phyloP scores from a whole-genome alignment of 2,113 vertebrate species.

The Mesoclemmys tuberculata region DNA sequence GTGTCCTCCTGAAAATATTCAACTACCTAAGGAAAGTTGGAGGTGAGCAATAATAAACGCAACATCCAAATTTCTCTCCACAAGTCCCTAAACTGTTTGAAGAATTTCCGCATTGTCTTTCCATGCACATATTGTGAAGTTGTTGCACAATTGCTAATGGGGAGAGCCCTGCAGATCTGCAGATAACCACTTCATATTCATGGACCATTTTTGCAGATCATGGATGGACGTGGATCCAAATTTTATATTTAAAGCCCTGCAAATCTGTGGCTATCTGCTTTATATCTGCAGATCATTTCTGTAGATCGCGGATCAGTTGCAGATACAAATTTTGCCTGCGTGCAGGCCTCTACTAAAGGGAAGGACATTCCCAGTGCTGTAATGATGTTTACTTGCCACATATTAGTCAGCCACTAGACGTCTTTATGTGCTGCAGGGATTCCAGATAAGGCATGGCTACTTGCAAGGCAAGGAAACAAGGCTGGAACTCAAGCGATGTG shows the following conservation, averaged over 20 bases:
- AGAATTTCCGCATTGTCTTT: neutral
- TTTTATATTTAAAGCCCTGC: too few species aligned
- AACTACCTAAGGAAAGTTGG: neutral
- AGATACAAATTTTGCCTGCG: too few species aligned
- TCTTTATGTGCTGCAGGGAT: neutral
- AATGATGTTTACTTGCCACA: neutral
- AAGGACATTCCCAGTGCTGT: neutral
- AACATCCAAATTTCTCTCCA: neutral
- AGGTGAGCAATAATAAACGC: neutral
- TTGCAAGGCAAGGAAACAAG: neutral
- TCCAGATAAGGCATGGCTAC: neutral
- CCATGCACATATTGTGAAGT: neutral
- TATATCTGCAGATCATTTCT: too few species aligned
- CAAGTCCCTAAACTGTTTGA: neutral
- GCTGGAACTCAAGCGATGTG: neutral
- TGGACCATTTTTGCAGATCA: too few species aligned
- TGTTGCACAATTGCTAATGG: neutral
- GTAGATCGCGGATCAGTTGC: too few species aligned
- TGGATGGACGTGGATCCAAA: too few species aligned
- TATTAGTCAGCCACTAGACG: neutral
- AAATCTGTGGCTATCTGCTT: too few species aligned
- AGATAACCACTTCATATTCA: too few species aligned
- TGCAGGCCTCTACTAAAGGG: neutral
- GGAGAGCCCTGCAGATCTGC: too few species aligned
- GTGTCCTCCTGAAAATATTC: neutral